Conservation (phyloP, 2,888 invertebrate genomes). For the Eilema sororculum region DNA sequence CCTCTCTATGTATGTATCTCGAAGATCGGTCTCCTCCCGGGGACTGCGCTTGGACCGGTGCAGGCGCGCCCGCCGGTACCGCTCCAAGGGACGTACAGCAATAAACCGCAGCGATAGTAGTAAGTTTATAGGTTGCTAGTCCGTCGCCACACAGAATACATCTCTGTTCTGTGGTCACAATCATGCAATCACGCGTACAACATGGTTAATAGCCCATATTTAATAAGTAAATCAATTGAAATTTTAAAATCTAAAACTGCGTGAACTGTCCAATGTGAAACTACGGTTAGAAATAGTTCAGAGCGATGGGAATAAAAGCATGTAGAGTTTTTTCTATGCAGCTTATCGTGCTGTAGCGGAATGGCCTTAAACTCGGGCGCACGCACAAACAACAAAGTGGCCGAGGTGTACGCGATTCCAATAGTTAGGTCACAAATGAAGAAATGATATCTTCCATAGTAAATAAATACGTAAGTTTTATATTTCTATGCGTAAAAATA, state of each 20-base stretch:
- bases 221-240: constrained; percentile 84
- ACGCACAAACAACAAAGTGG: constrained; percentile 76
- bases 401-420: constrained; percentile 73
- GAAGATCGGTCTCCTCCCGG: constrained; percentile 30
- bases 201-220: constrained; percentile 79
- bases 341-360: constrained; percentile 59
- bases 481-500: constrained; percentile 70
- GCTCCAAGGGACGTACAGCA: constrained; percentile 45
- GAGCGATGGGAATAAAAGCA: constrained; percentile 60
- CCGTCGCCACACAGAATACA: constrained; percentile 33
- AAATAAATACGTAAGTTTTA: constrained; percentile 80
- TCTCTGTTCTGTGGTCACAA: constrained; percentile 70
- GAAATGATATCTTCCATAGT: constrained; percentile 82
- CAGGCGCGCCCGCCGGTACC: constrained; percentile 14
- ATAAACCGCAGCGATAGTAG: constrained; percentile 44
- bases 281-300: constrained; percentile 58
- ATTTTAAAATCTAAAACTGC: constrained; percentile 65
- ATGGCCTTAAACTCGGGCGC: constrained; percentile 72
- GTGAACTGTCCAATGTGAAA: constrained; percentile 75
- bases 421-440: constrained; percentile 82
- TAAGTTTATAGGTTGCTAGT: constrained; percentile 48
- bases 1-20: constrained; percentile 44
- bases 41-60: constrained; percentile 34
- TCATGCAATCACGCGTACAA: constrained; percentile 79
- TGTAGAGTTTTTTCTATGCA: constrained; percentile 69